Evolutionary conservation across 2,888 invertebrate genomes (phyloP).

Genomic region (Caenorhabditis uteleia): DNA sequence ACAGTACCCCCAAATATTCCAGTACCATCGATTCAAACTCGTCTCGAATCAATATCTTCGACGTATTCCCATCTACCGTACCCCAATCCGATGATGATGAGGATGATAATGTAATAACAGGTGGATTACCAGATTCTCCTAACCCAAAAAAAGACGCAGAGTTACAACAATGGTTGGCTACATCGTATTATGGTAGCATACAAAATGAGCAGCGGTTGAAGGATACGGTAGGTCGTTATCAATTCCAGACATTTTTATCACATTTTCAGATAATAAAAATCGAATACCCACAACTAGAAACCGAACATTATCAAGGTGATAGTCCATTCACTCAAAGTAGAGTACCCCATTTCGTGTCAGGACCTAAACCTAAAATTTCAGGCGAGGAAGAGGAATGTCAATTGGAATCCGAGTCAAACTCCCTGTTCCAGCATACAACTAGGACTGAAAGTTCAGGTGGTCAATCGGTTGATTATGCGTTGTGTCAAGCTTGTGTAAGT

Average conservation of each 20-base stretch:
- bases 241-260: no score
- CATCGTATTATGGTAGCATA: constrained; percentile 32
- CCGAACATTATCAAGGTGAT: constrained; percentile 1
- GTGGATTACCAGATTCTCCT: background rate
- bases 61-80: background rate
- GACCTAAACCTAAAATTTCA: no score
- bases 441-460: constrained; percentile 7
- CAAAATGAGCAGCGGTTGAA: constrained; percentile 9
- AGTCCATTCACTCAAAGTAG: no score
- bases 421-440: constrained; percentile 7
- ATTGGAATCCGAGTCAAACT: constrained; percentile 13
- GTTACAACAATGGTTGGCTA: constrained; percentile 30
- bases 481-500: constrained; percentile 34
- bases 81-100: background rate
- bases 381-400: constrained; percentile 9
- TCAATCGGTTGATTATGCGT: constrained; percentile 1
- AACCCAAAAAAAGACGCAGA: constrained; percentile 5
- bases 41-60: background rate
- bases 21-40: background rate
- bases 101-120: background rate
- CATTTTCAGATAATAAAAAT: constrained; percentile 12
- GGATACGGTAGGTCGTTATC: constrained; percentile 4
- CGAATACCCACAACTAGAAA: constrained; percentile 1
- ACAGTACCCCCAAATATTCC: background rate
- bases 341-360: no score